A percentile compares a stretch with the other conserved stretches of the same genome.
Conservation (phyloP, 2,888 invertebrate species). For the Cheilosia scutellata region DNA sequence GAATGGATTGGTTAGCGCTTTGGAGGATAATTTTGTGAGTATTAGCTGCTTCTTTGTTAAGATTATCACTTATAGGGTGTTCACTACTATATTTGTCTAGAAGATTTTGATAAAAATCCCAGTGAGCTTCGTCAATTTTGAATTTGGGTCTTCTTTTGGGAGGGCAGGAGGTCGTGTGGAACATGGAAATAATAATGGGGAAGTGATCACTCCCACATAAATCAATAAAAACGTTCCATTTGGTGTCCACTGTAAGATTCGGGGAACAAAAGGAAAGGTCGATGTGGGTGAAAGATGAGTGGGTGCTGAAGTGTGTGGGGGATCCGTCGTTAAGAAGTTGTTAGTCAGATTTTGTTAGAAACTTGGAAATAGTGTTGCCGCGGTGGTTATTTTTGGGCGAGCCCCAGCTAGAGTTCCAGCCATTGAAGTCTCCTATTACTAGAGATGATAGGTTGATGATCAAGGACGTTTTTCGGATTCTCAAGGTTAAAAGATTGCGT, state of each 20-base stretch:
- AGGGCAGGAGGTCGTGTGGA: background rate
- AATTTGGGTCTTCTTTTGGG: conserved; percentile 13
- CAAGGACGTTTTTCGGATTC: background rate
- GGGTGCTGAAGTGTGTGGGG: conserved; percentile 26
- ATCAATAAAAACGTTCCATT: too few species aligned
- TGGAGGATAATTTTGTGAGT: conserved; percentile 54
- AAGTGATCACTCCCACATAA: conserved; percentile 1
- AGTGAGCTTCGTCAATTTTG: background rate
- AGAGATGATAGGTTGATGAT: background rate
- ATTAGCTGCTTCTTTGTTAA: conserved; percentile 52
- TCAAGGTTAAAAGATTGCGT: background rate
- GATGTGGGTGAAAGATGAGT: conserved; percentile 46
- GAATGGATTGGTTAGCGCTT: conserved; percentile 49
- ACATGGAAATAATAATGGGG: conserved; percentile 4
- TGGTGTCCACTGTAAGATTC: too few species aligned
- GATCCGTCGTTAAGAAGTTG: conserved; percentile 25
- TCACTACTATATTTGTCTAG: background rate
- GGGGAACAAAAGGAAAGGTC: conserved; percentile 10
- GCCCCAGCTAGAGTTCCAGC: too few species aligned
- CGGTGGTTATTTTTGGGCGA: too few species aligned
- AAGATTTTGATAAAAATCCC: conserved; percentile 13
- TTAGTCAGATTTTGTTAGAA: background rate
- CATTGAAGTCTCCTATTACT: background rate
- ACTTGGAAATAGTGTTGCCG: too few species aligned
- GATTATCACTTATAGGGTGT: conserved; percentile 26